These are phyloP conservation scores for Xiphias gladius DNA, from an alignment of 2,113 vertebrate species.

Conservation along the genomic window DNA sequence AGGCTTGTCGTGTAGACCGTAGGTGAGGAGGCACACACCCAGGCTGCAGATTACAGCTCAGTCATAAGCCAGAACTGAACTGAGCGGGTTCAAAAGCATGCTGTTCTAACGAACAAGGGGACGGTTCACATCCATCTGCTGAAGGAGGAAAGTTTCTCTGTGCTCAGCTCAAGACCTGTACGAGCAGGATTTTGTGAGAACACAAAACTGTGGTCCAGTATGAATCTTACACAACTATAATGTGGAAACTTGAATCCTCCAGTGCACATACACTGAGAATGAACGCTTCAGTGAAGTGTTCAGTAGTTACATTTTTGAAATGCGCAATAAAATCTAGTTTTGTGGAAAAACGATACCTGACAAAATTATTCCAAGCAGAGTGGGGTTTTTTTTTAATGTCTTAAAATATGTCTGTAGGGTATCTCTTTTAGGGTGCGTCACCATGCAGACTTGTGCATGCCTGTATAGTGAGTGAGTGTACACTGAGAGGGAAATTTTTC, in stretches of 20 bases:
- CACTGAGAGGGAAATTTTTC: not conserved
- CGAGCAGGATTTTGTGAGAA: not conserved
- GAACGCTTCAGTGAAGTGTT: not conserved
- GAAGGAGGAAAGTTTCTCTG: not conserved
- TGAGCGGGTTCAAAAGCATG: not conserved
- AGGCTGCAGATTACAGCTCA: too few species aligned
- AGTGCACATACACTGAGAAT: not conserved
- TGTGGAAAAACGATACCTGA: not conserved
- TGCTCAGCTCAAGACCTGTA: not conserved
- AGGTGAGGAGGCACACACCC: not conserved
- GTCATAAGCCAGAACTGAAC: not conserved
- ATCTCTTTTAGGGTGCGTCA: not conserved
- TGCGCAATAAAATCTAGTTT: too few species aligned
- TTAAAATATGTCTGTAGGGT: not conserved
- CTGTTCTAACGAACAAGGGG: not conserved
- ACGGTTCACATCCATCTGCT: not conserved
- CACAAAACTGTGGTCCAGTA: too few species aligned
- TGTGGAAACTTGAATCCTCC: not conserved
- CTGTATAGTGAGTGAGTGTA: not conserved
- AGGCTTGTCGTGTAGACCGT: not conserved
- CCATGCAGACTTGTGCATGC: not conserved
- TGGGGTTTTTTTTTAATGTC: not conserved
- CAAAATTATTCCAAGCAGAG: not conserved
- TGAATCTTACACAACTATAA: not conserved
- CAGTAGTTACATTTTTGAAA: not conserved